Conservation (phyloP, 30 jellyfish, hydroid and myxozoan genomes). For the Turritopsis rubra region DNA sequence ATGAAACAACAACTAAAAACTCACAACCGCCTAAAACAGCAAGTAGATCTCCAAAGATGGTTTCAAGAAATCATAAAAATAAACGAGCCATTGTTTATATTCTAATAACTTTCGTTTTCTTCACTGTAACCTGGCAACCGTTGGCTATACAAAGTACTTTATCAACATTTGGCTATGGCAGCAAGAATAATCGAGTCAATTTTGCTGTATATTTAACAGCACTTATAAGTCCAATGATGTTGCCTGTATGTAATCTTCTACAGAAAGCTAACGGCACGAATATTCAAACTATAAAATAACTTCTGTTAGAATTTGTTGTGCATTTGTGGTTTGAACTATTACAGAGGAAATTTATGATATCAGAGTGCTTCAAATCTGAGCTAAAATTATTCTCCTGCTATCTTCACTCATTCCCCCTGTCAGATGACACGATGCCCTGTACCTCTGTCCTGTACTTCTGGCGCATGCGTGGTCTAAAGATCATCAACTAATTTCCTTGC, state of each 20-base stretch:
- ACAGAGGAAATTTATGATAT: too few relatives aligned
- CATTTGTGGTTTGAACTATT: too few relatives aligned
- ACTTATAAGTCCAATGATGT: background rate
- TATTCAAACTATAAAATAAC: background rate
- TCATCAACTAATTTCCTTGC: too few relatives aligned
- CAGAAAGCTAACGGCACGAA: background rate
- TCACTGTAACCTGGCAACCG: background rate
- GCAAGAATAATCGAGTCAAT: background rate
- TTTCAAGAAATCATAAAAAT: background rate
- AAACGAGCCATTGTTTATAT: background rate
- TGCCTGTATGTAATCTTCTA: background rate
- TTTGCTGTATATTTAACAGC: background rate
- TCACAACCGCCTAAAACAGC: background rate
- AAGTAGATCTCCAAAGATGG: background rate
- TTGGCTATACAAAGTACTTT: background rate
- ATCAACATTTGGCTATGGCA: background rate
- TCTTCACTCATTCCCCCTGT: too few relatives aligned
- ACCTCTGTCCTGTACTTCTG: too few relatives aligned
- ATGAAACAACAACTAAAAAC: background rate
- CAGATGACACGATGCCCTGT: too few relatives aligned
- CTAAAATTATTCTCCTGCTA: too few relatives aligned
- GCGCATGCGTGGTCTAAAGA: too few relatives aligned
- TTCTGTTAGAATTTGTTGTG: background rate
- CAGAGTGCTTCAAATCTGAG: too few relatives aligned
- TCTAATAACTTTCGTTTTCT: background rate